A percentile compares a stretch with the other conserved stretches of the same genome.
Conservation (phyloP, 2,888 invertebrate species). For the Artemia sinica region DNA sequence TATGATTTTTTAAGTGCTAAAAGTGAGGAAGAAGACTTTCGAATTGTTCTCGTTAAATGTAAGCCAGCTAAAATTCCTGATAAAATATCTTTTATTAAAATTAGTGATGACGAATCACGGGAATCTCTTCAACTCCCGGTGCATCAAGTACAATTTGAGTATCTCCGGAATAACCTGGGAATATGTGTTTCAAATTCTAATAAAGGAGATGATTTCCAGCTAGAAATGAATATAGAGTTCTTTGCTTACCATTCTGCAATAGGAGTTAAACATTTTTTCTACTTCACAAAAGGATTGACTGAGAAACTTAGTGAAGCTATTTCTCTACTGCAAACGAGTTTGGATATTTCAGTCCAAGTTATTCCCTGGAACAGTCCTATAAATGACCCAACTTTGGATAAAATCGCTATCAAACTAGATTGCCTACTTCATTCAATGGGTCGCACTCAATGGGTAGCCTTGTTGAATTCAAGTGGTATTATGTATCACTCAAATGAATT, state of each 20-base stretch:
- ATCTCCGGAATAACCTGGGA: not conserved
- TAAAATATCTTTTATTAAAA: not conserved
- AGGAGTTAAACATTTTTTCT: conserved; percentile 1
- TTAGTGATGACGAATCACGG: not conserved
- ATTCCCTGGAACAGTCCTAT: conserved; percentile 7
- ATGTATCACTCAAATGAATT: not conserved
- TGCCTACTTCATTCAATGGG: not conserved
- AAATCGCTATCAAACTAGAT: not conserved
- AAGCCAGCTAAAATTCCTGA: not conserved
- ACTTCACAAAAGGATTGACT: not conserved
- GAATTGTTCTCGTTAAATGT: not conserved
- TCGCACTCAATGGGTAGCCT: not conserved
- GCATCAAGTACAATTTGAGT: not conserved
- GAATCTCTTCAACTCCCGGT: not conserved
- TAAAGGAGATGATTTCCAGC: not conserved
- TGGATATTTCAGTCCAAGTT: conserved; percentile 3
- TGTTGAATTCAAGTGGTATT: not conserved
- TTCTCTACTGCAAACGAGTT: not conserved
- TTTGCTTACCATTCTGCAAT: conserved; percentile 7
- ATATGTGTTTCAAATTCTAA: not conserved
- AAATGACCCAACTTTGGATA: not conserved
- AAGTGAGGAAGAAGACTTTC: not conserved
- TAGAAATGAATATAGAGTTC: not conserved
- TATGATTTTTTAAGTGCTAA: conserved; percentile 6
- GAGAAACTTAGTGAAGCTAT: not conserved